A percentile compares a stretch with the other conserved stretches of the same genome.
Evolutionary conservation across 1,140 invertebrate species (phyloP).

Genomic region (Listronotus bonariensis): DNA sequence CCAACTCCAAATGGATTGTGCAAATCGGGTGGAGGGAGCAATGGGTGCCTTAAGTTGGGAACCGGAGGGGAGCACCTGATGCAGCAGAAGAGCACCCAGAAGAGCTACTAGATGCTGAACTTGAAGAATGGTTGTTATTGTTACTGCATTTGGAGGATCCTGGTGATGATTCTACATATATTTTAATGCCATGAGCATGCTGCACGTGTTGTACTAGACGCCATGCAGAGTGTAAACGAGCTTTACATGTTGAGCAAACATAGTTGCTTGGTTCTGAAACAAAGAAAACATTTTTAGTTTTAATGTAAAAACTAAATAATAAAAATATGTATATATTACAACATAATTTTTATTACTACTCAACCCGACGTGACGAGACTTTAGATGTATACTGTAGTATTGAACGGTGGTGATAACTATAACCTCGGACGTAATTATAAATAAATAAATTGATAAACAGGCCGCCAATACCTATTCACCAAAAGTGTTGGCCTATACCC

Average conservation of each 20-base stretch:
- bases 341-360: too few relatives aligned
- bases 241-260: conserved; percentile 92
- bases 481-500: too few relatives aligned
- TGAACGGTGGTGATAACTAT: too few relatives aligned
- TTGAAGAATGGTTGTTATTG: conserved; percentile 60
- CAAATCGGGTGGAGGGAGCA: conserved; percentile 68
- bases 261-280: conserved; percentile 94
- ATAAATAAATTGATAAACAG: too few relatives aligned
- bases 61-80: conserved; percentile 65
- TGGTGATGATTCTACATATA: conserved; percentile 77
- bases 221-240: conserved; percentile 89
- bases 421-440: too few relatives aligned
- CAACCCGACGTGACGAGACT: too few relatives aligned
- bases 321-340: too few relatives aligned
- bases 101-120: conserved; percentile 62
- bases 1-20: conserved; percentile 72
- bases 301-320: background rate
- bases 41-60: conserved; percentile 64
- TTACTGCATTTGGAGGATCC: conserved; percentile 51
- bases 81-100: conserved; percentile 63
- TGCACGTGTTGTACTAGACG: conserved; percentile 92
- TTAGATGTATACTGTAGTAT: too few relatives aligned
- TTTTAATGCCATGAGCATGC: conserved; percentile 89
- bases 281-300: conserved; percentile 44
- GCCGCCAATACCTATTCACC: too few relatives aligned